Base-by-base conservation (phyloP, 1,140 invertebrate species). In the Andrena cerasifolii region DNA sequence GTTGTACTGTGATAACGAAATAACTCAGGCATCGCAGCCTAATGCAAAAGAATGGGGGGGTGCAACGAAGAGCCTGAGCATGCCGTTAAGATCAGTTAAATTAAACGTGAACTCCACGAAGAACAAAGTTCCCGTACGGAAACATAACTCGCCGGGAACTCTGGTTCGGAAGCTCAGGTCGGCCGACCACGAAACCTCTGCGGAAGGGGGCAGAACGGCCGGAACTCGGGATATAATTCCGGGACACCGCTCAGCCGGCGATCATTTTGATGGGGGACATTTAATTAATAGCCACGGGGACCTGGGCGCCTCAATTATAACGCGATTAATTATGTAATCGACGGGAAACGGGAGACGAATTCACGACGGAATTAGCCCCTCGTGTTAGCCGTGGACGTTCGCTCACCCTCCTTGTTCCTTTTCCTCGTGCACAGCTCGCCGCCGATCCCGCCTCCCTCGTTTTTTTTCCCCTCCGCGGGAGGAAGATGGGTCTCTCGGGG, bases 271-370 rank as follows among this genome's bases (percentile, higher is more conserved):
- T 26, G 74, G 59, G 24, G 77, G 78, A 84, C 87, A 76, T 85
- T 88, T 88, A 89, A 89, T 89, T 86, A 86, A 87, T 88, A 84
- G 81, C 80, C 47, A 49, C 65, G 31, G 76, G 43, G 47, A 67
- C 43, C 61, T 63, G 68, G 43, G 40, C 79, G 74, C 79, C 74
- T 85, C 83, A 89, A 89, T 88, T 89, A 88, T 86, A 84, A 84
- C 78, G 79, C 81, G 86, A 87, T 89, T 88, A 89, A 89, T 89
- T 89, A 89, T 88, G 86, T 84, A 76, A 84, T 89, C 83, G 81
- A 88, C 82, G 80, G 16, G 40, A 79, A 78, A 33, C 10, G 31
- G 18, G 6, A n/a, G 67, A 72, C 71, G n/a, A n/a, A n/a, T n/a
- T 54, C 63, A 33, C 62, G 31, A 18, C n/a, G 51, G 16, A 61